Percentiles rank a stretch among this genome's conserved stretches.
Evolutionary conservation across 1,140 invertebrate species (phyloP).

Genomic region (Oscheius sp.): DNA sequence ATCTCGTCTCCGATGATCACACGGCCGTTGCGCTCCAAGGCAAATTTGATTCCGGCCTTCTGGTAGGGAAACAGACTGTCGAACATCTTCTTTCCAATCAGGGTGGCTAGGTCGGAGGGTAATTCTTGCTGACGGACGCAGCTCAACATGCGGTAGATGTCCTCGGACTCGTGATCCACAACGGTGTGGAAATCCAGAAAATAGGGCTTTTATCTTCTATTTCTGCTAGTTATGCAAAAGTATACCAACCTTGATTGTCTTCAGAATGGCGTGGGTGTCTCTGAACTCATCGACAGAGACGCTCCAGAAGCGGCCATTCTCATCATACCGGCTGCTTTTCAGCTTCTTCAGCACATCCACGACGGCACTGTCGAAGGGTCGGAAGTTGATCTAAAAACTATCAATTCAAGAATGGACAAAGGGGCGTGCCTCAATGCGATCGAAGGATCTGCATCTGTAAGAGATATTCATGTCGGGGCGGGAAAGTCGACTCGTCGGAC

Average conservation of each 20-base stretch:
- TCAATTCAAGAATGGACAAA: too few relatives aligned
- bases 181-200: too few relatives aligned
- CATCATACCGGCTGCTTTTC: neutral
- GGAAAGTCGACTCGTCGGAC: too few relatives aligned
- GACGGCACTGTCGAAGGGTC: constrained; percentile 6
- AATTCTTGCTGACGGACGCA: constrained; percentile 8
- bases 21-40: constrained; percentile 59
- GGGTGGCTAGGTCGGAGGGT: constrained; percentile 27
- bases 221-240: too few relatives aligned
- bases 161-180: neutral
- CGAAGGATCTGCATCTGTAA: too few relatives aligned
- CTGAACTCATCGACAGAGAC: neutral
- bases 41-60: too few relatives aligned
- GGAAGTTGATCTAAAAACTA: constrained; percentile 16
- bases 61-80: too few relatives aligned
- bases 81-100: constrained; percentile 53
- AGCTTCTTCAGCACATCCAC: constrained; percentile 13
- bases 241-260: neutral
- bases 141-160: neutral
- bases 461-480: too few relatives aligned
- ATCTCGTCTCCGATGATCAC: constrained; percentile 86
- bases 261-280: neutral
- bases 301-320: neutral
- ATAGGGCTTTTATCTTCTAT: too few relatives aligned
- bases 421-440: too few relatives aligned